Conservation (phyloP, 2,113 vertebrate genomes). For the Sialia sialis region DNA sequence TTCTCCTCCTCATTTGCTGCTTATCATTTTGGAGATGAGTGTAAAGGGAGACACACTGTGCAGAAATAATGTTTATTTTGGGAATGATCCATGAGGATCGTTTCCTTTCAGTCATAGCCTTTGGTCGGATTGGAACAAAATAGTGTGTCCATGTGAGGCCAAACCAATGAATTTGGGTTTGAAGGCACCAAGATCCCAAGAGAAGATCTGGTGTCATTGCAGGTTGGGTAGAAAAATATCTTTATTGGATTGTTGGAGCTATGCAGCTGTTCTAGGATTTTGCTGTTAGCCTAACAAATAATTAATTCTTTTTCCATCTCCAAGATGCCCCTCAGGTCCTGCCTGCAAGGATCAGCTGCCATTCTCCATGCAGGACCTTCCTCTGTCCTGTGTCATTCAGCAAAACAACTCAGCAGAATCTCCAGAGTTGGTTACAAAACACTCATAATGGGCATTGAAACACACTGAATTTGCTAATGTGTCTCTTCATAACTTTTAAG, state of each 20-base stretch:
- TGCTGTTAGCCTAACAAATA: neutral
- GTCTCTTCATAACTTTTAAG: neutral
- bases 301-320: neutral
- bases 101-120: neutral
- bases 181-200: neutral
- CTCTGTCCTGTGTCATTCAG: neutral
- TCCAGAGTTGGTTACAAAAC: neutral
- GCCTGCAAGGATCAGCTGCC: neutral
- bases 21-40: neutral
- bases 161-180: neutral
- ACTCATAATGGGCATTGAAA: neutral
- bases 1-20: neutral
- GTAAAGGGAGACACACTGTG: neutral
- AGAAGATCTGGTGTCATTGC: neutral
- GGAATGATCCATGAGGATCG: neutral
- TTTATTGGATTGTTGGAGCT: neutral
- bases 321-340: neutral
- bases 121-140: neutral
- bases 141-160: neutral
- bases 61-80: neutral
- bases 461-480: neutral
- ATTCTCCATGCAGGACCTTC: neutral
- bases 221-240: neutral
- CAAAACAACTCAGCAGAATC: neutral
- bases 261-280: neutral